Evolutionary conservation across 2,888 invertebrate genomes (phyloP).

Genomic region (Acronicta psi): DNA sequence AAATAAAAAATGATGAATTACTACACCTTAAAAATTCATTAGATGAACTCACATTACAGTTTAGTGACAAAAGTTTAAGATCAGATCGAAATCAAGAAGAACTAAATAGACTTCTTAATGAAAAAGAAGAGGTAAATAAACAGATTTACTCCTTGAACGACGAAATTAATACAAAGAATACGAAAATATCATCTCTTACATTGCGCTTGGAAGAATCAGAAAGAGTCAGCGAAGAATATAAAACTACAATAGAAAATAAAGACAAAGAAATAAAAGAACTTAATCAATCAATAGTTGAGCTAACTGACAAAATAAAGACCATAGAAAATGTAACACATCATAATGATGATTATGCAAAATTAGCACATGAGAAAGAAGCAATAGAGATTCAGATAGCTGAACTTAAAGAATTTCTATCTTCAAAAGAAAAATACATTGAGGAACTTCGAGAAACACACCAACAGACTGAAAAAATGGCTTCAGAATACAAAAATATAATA

Average conservation of each 20-base stretch:
- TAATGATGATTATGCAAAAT: constrained; percentile 71
- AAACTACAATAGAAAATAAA: constrained; percentile 65
- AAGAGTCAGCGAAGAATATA: constrained; percentile 59
- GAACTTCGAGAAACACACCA: constrained; percentile 65
- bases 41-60: constrained; percentile 59
- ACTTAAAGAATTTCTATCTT: constrained; percentile 59
- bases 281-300: constrained; percentile 73
- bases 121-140: constrained; percentile 72
- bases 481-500: constrained; percentile 70
- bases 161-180: constrained; percentile 69
- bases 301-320: constrained; percentile 73
- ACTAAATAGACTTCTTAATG: constrained; percentile 64
- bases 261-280: constrained; percentile 80
- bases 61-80: constrained; percentile 55
- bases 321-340: constrained; percentile 67
- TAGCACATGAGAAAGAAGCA: constrained; percentile 71
- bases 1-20: constrained; percentile 73
- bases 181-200: constrained; percentile 66
- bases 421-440: constrained; percentile 66
- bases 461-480: constrained; percentile 65
- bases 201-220: constrained; percentile 63
- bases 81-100: constrained; percentile 68
- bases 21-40: constrained; percentile 65
- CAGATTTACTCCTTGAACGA: constrained; percentile 68
- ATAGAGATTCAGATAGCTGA: constrained; percentile 68